Evolutionary conservation across 2,888 invertebrate genomes (phyloP).

Genomic region (Didymodactylos carnosus): DNA sequence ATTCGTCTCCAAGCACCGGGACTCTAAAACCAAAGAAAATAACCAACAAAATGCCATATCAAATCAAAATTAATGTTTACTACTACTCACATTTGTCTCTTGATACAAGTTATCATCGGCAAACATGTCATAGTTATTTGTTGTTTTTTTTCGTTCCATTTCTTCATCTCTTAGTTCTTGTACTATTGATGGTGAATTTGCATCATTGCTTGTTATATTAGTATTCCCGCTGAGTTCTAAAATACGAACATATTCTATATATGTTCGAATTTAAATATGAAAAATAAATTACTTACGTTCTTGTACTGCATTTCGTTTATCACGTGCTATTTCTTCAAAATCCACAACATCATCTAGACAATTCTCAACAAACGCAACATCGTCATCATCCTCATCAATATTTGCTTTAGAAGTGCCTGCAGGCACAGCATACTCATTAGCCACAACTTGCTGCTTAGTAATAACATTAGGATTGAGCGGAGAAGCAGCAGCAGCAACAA

Average conservation of each 20-base stretch:
- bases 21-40: constrained; percentile 38
- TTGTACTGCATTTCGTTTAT: background rate
- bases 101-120: constrained; percentile 44
- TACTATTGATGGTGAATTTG: background rate
- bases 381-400: constrained; percentile 7
- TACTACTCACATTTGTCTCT: background rate
- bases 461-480: background rate
- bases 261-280: background rate
- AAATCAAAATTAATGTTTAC: background rate
- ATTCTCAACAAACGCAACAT: background rate
- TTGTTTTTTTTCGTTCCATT: constrained; percentile 4
- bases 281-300: background rate
- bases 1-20: constrained; percentile 39
- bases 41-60: background rate
- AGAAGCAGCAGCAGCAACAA: background rate
- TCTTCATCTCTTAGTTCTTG: constrained; percentile 8
- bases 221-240: background rate
- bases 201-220: background rate
- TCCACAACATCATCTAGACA: background rate
- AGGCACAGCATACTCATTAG: background rate
- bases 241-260: background rate
- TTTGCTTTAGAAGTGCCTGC: too few relatives aligned
- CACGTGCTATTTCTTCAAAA: background rate
- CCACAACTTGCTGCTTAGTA: background rate
- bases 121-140: constrained; percentile 45